Percentiles rank a stretch among this genome's conserved stretches.
These are phyloP conservation scores for Promerops cafer DNA, from an alignment of 2,113 vertebrate genomes.

Conservation along the genomic window DNA sequence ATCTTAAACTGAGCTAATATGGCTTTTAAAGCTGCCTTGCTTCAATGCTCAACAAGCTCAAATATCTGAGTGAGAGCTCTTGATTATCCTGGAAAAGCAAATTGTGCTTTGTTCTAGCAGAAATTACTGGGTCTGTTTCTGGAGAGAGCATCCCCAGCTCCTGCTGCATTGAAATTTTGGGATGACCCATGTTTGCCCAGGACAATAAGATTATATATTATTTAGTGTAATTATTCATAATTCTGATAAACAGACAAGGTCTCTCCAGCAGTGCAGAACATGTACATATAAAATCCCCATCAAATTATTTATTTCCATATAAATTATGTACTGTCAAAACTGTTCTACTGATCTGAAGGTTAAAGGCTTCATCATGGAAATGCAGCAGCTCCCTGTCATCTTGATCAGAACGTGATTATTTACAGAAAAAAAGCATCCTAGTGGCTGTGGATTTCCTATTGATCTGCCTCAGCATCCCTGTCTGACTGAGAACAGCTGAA, in stretches of 20 bases:
- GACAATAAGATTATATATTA: not conserved
- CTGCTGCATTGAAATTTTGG: not conserved
- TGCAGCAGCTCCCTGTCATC: not conserved
- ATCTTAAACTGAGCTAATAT: not conserved
- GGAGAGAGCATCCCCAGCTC: not conserved
- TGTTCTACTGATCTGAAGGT: slow-evolving; percentile 26
- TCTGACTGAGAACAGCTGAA: not conserved
- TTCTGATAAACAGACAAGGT: not conserved
- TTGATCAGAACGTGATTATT: not conserved
- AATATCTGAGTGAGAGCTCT: not conserved
- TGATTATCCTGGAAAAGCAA: not conserved
- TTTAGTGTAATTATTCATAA: slow-evolving; percentile 16
- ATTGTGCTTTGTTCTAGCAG: not conserved
- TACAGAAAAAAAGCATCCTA: not conserved
- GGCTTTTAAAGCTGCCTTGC: not conserved
- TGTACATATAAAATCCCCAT: not conserved
- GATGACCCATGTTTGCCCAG: not conserved
- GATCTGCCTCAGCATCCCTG: not conserved
- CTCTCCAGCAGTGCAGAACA: not conserved
- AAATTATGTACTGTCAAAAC: slow-evolving; percentile 43
- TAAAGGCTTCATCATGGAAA: slow-evolving; percentile 6
- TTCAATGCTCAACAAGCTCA: not conserved
- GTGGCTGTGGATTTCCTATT: not conserved
- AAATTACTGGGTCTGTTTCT: not conserved
- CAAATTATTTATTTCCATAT: slow-evolving; percentile 41